Percentiles rank a stretch among this genome's conserved stretches.
These are phyloP conservation scores for Melinaea marsaeus DNA, from an alignment of 2,888 invertebrate species.

Conservation along the genomic window DNA sequence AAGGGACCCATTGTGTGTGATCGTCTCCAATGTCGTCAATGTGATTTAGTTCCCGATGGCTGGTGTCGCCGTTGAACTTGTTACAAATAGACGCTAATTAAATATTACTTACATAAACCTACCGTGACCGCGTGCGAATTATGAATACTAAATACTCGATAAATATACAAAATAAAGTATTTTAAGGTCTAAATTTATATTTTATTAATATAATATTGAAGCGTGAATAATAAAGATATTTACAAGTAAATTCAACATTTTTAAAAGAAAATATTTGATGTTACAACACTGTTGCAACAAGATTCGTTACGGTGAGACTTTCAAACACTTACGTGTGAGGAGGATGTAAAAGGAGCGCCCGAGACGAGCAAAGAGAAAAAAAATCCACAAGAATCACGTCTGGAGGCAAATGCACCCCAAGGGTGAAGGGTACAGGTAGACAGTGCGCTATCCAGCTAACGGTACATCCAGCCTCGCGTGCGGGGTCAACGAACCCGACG, in stretches of 20 bases:
- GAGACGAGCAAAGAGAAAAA: conserved; percentile 16
- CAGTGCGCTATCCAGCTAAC: conserved; percentile 53
- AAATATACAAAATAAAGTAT: not conserved
- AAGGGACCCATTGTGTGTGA: conserved; percentile 42
- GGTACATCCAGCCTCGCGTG: conserved; percentile 57
- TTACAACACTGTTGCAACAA: not conserved
- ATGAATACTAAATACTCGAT: not conserved
- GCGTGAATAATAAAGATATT: no score
- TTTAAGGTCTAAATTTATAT: not conserved
- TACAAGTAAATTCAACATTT: no score
- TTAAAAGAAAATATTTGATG: no score
- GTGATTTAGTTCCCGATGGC: conserved; percentile 32
- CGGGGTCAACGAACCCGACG: conserved; percentile 66
- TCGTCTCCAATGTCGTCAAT: conserved; percentile 42
- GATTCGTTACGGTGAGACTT: not conserved
- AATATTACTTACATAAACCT: conserved; percentile 8
- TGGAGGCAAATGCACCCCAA: conserved; percentile 29
- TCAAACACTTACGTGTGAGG: not conserved
- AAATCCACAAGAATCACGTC: conserved; percentile 20
- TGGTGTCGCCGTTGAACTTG: conserved; percentile 34
- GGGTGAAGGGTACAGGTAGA: conserved; percentile 45
- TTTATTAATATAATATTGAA: not conserved
- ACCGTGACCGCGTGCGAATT: not conserved
- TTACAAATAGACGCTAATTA: conserved; percentile 24
- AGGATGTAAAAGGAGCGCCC: conserved; percentile 15